These are phyloP conservation scores for Prorops nasuta DNA, from an alignment of 1,140 invertebrate genomes.

Conservation along the genomic window DNA sequence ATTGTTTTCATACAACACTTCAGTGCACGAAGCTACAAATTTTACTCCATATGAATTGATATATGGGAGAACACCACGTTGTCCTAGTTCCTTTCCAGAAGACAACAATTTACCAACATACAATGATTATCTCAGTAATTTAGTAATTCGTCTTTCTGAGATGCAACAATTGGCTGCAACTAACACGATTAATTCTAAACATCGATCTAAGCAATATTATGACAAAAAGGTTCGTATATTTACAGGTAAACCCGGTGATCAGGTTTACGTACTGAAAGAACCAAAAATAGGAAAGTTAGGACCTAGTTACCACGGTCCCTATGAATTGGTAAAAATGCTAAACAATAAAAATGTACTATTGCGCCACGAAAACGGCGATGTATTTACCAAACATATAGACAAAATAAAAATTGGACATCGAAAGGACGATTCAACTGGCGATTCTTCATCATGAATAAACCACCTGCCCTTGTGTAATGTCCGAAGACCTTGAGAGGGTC, in stretches of 20 bases:
- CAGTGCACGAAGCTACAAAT: conserved; percentile 29
- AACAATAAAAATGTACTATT: no score
- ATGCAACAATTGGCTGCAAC: not conserved
- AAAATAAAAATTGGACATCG: no score
- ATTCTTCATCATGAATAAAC: no score
- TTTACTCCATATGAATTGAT: conserved; percentile 7
- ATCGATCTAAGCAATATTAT: not conserved
- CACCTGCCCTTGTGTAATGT: no score
- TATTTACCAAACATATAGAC: no score
- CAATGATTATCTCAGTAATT: not conserved
- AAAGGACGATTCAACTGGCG: no score
- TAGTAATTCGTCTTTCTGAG: not conserved
- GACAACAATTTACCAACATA: not conserved
- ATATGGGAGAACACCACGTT: not conserved
- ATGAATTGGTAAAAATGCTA: no score
- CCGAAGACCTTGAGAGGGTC: no score
- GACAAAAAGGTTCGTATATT: not conserved
- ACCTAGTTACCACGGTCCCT: not conserved
- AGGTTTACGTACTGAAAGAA: not conserved
- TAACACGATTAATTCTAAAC: not conserved
- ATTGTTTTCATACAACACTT: conserved; percentile 9
- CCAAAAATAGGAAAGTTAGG: not conserved
- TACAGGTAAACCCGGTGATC: not conserved
- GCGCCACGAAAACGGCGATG: no score
- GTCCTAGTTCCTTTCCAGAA: not conserved